Evolutionary conservation across 1,140 invertebrate genomes (phyloP).

Genomic region (Pissodes strobi): DNA sequence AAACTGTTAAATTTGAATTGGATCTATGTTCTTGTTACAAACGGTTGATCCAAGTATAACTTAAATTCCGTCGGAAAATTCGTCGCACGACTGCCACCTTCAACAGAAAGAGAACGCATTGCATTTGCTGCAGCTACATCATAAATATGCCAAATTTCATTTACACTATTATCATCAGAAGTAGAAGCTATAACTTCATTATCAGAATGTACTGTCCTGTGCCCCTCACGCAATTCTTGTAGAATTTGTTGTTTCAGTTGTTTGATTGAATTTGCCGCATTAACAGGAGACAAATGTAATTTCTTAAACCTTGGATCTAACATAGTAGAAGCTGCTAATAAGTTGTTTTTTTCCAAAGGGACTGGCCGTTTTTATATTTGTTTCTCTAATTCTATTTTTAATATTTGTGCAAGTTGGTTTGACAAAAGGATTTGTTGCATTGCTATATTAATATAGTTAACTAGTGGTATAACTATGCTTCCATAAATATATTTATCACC

Average conservation of each 20-base stretch:
- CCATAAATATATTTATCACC: slow-evolving; percentile 3
- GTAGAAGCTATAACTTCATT: not conserved
- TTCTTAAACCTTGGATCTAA: slow-evolving; percentile 29
- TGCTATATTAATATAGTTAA: slow-evolving; percentile 5
- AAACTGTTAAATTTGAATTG: slow-evolving; percentile 6
- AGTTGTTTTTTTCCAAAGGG: not conserved
- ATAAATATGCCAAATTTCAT: not conserved
- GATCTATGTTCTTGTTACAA: not conserved
- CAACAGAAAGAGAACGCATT: not conserved
- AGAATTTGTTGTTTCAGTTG: not conserved
- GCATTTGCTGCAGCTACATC: not conserved
- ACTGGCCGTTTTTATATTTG: slow-evolving; percentile 8
- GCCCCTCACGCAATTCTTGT: not conserved
- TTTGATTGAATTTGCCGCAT: not conserved
- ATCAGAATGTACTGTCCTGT: not conserved
- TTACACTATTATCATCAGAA: not conserved
- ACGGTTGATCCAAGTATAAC: slow-evolving; percentile 7
- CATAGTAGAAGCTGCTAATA: slow-evolving; percentile 12
- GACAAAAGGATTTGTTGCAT: not conserved
- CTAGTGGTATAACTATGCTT: slow-evolving; percentile 15
- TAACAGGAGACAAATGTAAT: slow-evolving; percentile 15
- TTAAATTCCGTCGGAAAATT: slow-evolving; percentile 10
- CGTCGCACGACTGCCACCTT: not conserved
- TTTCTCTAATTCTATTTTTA: not conserved
- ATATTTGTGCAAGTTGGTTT: not conserved